Conservation (phyloP, 2,888 invertebrate species). For the Meganola albula region DNA sequence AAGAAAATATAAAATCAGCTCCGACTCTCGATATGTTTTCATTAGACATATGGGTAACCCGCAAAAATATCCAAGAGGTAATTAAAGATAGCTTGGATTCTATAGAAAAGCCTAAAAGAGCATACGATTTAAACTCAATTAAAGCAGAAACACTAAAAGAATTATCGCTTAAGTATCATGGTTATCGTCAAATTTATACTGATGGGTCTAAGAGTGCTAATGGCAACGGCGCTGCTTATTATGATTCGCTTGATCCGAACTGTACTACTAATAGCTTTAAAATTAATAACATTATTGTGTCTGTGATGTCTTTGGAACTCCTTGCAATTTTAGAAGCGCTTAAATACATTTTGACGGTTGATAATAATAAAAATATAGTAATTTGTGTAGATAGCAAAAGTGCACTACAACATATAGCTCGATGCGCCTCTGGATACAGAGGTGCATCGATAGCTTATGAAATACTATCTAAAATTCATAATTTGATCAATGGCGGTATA, state of each 20-base stretch:
- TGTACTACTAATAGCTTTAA: slow-evolving; percentile 1
- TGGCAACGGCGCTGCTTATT: not conserved
- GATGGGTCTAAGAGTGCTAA: not conserved
- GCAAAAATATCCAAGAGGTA: not conserved
- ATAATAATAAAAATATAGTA: slow-evolving; percentile 5
- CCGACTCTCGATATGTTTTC: not conserved
- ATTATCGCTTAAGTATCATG: not conserved
- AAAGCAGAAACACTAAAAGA: not conserved
- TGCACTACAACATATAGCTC: slow-evolving; percentile 8
- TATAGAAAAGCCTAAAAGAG: too few species aligned
- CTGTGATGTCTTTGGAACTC: slow-evolving; percentile 15
- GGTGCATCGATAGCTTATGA: not conserved
- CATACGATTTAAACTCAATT: not conserved
- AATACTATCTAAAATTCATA: not conserved
- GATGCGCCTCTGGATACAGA: not conserved
- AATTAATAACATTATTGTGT: slow-evolving; percentile 3
- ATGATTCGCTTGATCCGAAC: not conserved
- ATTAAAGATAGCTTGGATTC: too few species aligned
- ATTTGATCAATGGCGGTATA: not conserved
- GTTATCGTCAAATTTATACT: not conserved
- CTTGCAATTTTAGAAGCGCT: slow-evolving; percentile 12
- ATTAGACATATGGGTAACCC: not conserved
- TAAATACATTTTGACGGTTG: slow-evolving; percentile 5
- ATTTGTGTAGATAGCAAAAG: slow-evolving; percentile 13
- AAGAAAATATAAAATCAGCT: not conserved